phyloP scores from a whole-genome alignment of 2,797 vertebrate species.

The Zenarchopterus dispar region DNA sequence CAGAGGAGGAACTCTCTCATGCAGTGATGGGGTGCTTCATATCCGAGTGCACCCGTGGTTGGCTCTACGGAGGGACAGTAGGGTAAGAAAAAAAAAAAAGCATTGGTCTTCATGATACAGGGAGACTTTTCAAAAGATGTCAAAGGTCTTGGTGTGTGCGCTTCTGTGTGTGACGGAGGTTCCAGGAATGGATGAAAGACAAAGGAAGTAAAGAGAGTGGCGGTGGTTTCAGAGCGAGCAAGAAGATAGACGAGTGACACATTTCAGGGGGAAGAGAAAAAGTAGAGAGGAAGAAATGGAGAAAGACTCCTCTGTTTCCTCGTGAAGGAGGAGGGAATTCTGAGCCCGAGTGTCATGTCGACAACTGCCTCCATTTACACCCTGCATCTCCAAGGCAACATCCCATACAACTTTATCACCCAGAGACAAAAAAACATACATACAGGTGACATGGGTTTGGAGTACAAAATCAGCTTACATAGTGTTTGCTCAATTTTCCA shows the following conservation, averaged over 20 bases:
- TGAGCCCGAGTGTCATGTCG: slow-evolving; percentile 77
- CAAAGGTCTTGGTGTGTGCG: slow-evolving; percentile 52
- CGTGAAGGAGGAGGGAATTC: slow-evolving; percentile 73
- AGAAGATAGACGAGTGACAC: slow-evolving; percentile 62
- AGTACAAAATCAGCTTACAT: slow-evolving; percentile 5
- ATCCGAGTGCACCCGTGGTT: slow-evolving; percentile 86
- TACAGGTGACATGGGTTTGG: slow-evolving; percentile 11
- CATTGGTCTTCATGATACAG: slow-evolving; percentile 6
- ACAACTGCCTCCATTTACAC: slow-evolving; percentile 78
- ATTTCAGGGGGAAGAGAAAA: slow-evolving; percentile 63
- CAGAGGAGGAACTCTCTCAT: slow-evolving; percentile 85
- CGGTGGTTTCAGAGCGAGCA: slow-evolving; percentile 32
- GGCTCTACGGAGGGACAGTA: slow-evolving; percentile 86
- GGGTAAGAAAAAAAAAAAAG: slow-evolving; percentile 76
- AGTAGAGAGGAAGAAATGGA: slow-evolving; percentile 53
- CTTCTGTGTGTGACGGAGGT: slow-evolving; percentile 16
- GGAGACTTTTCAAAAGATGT: slow-evolving; percentile 35
- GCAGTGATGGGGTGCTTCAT: slow-evolving; percentile 89
- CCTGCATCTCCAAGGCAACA: slow-evolving; percentile 72
- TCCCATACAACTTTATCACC: slow-evolving; percentile 58
- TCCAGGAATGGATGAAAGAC: slow-evolving; percentile 42
- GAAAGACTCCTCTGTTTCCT: slow-evolving; percentile 76
- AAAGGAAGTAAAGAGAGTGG: slow-evolving; percentile 40
- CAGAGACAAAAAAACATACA: slow-evolving; percentile 39
- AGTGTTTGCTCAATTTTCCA: background rate